A percentile compares a stretch with the other conserved stretches of the same genome.
Evolutionary conservation across 2,113 vertebrate genomes (phyloP).

Genomic region (Lates calcarifer): DNA sequence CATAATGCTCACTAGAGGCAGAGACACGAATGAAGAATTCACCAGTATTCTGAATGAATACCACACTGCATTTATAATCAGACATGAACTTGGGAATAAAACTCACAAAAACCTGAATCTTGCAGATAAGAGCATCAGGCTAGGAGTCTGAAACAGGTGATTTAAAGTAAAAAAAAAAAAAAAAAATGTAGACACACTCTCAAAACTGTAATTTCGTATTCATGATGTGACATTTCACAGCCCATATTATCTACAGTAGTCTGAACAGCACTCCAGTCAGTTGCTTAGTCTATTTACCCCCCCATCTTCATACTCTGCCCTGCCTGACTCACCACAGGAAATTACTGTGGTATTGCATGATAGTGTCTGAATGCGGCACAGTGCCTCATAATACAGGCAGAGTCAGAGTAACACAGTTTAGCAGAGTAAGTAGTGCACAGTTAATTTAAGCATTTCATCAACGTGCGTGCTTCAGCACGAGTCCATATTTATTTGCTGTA

Average conservation of each 20-base stretch:
- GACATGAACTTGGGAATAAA: neutral
- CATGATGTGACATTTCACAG: slow-evolving; percentile 37
- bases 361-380: slow-evolving; percentile 13
- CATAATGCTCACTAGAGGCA: neutral
- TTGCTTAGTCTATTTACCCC: slow-evolving; percentile 3
- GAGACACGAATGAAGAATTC: neutral
- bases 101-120: neutral
- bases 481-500: too few relatives aligned
- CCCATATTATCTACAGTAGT: slow-evolving; percentile 12
- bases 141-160: neutral
- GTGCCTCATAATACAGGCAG: neutral
- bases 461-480: neutral
- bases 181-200: neutral
- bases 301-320: neutral
- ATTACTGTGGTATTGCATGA: slow-evolving; percentile 29
- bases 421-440: too few relatives aligned
- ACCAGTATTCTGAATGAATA: neutral
- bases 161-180: neutral
- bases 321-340: slow-evolving; percentile 43
- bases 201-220: neutral
- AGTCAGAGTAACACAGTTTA: neutral
- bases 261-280: slow-evolving; percentile 21
- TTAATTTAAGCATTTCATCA: neutral
- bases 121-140: neutral
- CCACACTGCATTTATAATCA: neutral